A percentile compares a stretch with the other conserved stretches of the same genome.
Conservation (phyloP, 2,113 vertebrate species). For the Microcebus lehilahytsara region DNA sequence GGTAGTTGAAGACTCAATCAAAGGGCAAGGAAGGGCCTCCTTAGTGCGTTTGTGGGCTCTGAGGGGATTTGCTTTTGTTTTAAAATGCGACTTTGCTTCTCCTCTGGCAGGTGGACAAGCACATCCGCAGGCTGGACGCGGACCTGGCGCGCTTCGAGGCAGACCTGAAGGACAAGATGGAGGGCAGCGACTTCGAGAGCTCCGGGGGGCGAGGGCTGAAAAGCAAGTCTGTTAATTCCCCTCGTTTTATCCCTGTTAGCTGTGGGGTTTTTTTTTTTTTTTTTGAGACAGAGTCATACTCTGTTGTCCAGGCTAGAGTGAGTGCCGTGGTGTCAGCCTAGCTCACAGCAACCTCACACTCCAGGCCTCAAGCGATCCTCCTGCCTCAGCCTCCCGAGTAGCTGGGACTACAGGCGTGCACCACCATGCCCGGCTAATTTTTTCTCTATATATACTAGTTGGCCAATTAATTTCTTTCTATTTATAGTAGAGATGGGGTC, state of each 20-base stretch:
- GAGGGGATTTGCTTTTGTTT: accelerated
- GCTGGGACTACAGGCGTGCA: too few species aligned
- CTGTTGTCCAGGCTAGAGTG: too few species aligned
- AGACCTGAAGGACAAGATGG: slow-evolving; percentile 97
- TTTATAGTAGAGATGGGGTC: too few species aligned
- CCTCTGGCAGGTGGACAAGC: slow-evolving; percentile 94
- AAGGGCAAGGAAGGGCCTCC: not conserved
- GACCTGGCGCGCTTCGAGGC: slow-evolving; percentile 97
- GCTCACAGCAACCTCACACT: too few species aligned
- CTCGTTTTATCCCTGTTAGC: not conserved
- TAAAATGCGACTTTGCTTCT: accelerated
- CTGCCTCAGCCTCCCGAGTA: too few species aligned
- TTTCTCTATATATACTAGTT: too few species aligned
- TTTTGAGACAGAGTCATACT: too few species aligned
- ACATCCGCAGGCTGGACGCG: slow-evolving; percentile 96
- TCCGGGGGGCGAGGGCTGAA: slow-evolving; percentile 88
- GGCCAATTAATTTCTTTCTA: too few species aligned
- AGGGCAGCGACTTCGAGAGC: slow-evolving; percentile 92
- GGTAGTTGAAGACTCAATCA: not conserved
- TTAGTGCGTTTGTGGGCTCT: accelerated
- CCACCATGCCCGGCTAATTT: too few species aligned
- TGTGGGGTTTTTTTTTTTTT: too few species aligned
- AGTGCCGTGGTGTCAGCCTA: too few species aligned
- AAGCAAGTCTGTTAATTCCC: slow-evolving; percentile 83
- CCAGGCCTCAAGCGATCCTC: too few species aligned